phyloP scores from a whole-genome alignment of 2,113 vertebrate species.

The Turnix velox region DNA sequence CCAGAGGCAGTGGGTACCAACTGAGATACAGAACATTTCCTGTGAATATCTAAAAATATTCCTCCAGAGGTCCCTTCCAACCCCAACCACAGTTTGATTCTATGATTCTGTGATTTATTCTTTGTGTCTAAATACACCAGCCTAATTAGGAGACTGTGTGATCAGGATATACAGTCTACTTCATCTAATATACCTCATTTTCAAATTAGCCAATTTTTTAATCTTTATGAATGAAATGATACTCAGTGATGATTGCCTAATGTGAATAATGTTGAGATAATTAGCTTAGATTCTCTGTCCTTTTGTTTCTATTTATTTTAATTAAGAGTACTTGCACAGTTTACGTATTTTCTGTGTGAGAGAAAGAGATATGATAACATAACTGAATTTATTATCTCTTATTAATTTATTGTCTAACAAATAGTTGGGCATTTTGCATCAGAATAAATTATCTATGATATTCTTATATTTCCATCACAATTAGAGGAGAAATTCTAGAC shows the following conservation, averaged over 20 bases:
- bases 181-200: neutral
- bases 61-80: neutral
- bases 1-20: neutral
- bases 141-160: neutral
- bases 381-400: neutral
- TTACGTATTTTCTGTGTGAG: neutral
- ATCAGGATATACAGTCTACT: neutral
- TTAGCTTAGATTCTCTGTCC: neutral
- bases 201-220: neutral
- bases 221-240: neutral
- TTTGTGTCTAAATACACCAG: neutral
- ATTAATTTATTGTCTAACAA: neutral
- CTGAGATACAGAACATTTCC: neutral
- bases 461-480: neutral
- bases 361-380: neutral
- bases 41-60: neutral
- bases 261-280: neutral
- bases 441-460: neutral
- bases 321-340: neutral
- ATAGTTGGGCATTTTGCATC: neutral
- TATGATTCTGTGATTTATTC: neutral
- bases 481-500: neutral
- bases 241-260: neutral
- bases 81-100: neutral
- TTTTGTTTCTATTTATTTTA: neutral